Evolutionary conservation across 2,888 invertebrate species (phyloP).

Genomic region (Apoda limacodes): DNA sequence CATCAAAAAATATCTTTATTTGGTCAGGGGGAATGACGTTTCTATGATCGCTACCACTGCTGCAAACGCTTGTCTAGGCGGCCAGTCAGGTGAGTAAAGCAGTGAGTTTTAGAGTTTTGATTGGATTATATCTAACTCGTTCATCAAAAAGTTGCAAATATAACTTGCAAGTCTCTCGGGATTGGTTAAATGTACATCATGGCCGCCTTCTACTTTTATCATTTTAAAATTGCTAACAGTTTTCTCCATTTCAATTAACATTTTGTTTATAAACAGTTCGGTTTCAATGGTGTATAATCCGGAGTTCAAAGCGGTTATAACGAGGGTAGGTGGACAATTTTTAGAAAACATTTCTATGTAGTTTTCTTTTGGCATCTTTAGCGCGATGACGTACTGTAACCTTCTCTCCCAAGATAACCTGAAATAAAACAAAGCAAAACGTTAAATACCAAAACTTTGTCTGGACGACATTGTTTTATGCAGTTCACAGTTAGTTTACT

Average conservation of each 20-base stretch:
- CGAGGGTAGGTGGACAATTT: slow-evolving; percentile 31
- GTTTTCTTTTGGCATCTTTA: slow-evolving; percentile 29
- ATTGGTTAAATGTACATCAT: slow-evolving; percentile 69
- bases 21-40: too few species aligned
- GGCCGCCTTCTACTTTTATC: slow-evolving; percentile 54
- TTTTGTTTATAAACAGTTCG: slow-evolving; percentile 21
- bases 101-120: slow-evolving; percentile 21
- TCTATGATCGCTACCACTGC: too few species aligned
- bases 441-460: too few species aligned
- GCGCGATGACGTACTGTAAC: slow-evolving; percentile 29
- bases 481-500: too few species aligned
- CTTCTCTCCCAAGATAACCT: slow-evolving; percentile 41
- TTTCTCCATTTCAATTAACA: slow-evolving; percentile 26
- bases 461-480: too few species aligned
- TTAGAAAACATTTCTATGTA: slow-evolving; percentile 25
- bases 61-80: too few species aligned
- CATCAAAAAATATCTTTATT: too few species aligned
- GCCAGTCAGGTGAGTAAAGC: too few species aligned
- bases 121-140: slow-evolving; percentile 14
- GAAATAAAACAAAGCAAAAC: too few species aligned
- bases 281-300: slow-evolving; percentile 19
- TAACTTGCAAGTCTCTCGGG: slow-evolving; percentile 54
- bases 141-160: slow-evolving; percentile 38
- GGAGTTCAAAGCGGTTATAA: slow-evolving; percentile 28
- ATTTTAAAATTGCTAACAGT: slow-evolving; percentile 24